phyloP scores from a whole-genome alignment of 2,888 invertebrate genomes.

The Drosophila barbarae region DNA sequence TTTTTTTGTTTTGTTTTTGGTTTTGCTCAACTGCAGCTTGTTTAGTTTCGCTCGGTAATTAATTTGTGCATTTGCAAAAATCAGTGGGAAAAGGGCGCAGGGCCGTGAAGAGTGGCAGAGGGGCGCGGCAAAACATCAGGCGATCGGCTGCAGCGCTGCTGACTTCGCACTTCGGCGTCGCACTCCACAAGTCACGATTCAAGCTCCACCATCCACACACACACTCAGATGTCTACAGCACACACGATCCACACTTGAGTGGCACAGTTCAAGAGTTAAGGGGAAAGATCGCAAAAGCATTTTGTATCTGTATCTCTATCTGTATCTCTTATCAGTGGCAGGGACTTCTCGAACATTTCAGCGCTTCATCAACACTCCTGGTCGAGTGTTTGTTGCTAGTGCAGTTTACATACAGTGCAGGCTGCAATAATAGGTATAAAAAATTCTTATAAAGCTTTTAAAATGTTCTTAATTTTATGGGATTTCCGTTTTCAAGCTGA shows the following conservation, averaged over 20 bases:
- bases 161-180: slow-evolving; percentile 31
- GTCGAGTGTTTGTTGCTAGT: slow-evolving; percentile 8
- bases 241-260: slow-evolving; percentile 22
- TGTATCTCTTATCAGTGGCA: slow-evolving; percentile 47
- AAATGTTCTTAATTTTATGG: not conserved
- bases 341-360: slow-evolving; percentile 29
- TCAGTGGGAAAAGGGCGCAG: slow-evolving; percentile 9
- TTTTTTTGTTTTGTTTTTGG: slow-evolving; percentile 10
- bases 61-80: slow-evolving; percentile 36
- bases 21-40: slow-evolving; percentile 29
- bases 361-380: slow-evolving; percentile 10
- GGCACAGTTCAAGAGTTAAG: slow-evolving; percentile 61
- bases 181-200: slow-evolving; percentile 22
- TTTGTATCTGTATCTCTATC: slow-evolving; percentile 29
- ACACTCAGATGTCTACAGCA: not conserved
- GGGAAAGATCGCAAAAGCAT: slow-evolving; percentile 29
- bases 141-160: slow-evolving; percentile 41
- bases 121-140: slow-evolving; percentile 38
- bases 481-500: too few species aligned
- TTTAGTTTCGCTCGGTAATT: slow-evolving; percentile 31
- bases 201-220: slow-evolving; percentile 23
- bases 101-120: slow-evolving; percentile 8
- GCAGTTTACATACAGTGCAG: slow-evolving; percentile 6
- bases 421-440: not conserved
- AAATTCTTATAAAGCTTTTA: not conserved